Percentiles rank a stretch among this genome's conserved stretches.
These are phyloP conservation scores for Pseudochirops cupreus DNA, from an alignment of 2,797 vertebrate genomes.

Conservation along the genomic window DNA sequence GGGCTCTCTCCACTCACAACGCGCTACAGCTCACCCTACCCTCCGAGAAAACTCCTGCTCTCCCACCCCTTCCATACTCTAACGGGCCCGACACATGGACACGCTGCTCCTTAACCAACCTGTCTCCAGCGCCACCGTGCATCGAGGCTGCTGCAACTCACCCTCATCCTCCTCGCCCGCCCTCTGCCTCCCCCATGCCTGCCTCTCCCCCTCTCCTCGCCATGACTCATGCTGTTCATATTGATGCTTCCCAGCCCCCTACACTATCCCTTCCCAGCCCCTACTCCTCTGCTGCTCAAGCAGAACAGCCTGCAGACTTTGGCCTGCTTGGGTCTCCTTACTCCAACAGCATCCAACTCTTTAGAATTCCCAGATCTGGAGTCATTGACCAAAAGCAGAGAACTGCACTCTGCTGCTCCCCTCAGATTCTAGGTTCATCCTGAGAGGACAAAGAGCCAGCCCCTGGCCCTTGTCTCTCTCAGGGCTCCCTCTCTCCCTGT, in stretches of 20 bases:
- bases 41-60: slow-evolving; percentile 78
- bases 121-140: not conserved
- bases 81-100: slow-evolving; percentile 40
- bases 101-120: slow-evolving; percentile 42
- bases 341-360: not conserved
- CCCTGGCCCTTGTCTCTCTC: not conserved
- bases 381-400: not conserved
- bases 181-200: not conserved
- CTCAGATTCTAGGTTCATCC: not conserved
- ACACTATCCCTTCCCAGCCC: not conserved
- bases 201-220: not conserved
- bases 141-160: not conserved
- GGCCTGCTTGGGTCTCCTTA: not conserved
- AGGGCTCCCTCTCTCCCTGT: not conserved
- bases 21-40: slow-evolving; percentile 80
- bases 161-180: not conserved
- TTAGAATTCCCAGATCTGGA: not conserved
- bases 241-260: not conserved
- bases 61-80: slow-evolving; percentile 76
- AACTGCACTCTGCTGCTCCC: no score
- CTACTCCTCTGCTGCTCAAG: not conserved
- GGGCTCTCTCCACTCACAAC: slow-evolving; percentile 74
- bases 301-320: not conserved
- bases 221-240: not conserved
- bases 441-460: not conserved